Percentiles rank a stretch among this genome's conserved stretches.
These are phyloP conservation scores for Eulemur rubriventer DNA, from an alignment of 2,797 vertebrate species.

Conservation along the genomic window DNA sequence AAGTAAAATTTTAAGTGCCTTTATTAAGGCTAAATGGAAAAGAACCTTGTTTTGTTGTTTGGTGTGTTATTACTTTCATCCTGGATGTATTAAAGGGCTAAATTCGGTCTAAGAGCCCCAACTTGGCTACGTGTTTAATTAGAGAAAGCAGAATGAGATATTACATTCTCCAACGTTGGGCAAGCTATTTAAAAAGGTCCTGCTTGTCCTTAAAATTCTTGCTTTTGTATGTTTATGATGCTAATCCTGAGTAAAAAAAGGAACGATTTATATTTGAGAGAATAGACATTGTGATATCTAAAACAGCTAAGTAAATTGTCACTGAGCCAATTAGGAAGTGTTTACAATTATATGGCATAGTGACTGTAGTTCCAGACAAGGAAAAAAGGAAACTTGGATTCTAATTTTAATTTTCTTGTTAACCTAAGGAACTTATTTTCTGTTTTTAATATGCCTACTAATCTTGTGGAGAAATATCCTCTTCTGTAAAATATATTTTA, in stretches of 20 bases:
- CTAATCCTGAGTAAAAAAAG: conserved; percentile 29
- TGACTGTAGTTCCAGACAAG: not conserved
- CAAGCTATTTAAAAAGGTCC: conserved; percentile 26
- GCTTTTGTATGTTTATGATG: not conserved
- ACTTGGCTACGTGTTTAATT: conserved; percentile 36
- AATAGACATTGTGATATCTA: not conserved
- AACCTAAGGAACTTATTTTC: not conserved
- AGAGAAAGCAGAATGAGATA: conserved; percentile 24
- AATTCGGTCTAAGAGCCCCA: not conserved
- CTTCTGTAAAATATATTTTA: conserved; percentile 23
- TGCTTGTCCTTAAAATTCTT: conserved; percentile 6
- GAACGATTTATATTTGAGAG: not conserved
- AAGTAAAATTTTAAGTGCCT: not conserved
- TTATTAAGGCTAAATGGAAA: not conserved
- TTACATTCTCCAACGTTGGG: not conserved
- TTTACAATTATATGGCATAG: not conserved
- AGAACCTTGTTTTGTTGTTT: not conserved
- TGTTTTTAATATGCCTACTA: conserved; percentile 26
- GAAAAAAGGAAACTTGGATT: not conserved
- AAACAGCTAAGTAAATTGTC: not conserved
- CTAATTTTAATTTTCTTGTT: conserved; percentile 33
- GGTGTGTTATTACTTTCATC: not conserved
- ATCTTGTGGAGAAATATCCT: not conserved
- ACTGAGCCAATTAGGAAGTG: not conserved
- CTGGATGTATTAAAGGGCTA: not conserved